A percentile compares a stretch with the other conserved stretches of the same genome.
phyloP scores from a whole-genome alignment of 2,113 vertebrate species.

The Ailuropoda melanoleuca region DNA sequence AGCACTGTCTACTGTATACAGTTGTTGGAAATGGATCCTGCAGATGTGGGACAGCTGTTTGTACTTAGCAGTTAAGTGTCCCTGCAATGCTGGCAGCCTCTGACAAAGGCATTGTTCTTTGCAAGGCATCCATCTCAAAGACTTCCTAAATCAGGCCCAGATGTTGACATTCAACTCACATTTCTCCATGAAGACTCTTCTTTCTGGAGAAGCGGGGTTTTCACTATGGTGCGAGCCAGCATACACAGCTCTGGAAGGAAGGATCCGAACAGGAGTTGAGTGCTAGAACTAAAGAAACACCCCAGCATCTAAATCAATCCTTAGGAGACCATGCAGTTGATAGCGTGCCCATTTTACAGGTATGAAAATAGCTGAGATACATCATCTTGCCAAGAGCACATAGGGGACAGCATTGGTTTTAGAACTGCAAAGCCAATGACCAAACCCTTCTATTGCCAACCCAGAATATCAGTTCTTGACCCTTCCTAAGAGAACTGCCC shows the following conservation, averaged over 20 bases:
- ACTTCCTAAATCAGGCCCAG: constrained; percentile 71
- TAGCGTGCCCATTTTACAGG: background rate
- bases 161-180: constrained; percentile 24
- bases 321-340: background rate
- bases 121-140: constrained; percentile 58
- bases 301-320: background rate
- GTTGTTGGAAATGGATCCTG: constrained; percentile 64
- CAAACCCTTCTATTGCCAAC: background rate
- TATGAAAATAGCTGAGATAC: background rate
- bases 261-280: background rate
- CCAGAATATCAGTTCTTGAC: background rate
- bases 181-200: constrained; percentile 48
- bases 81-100: constrained; percentile 53
- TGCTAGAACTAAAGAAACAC: background rate
- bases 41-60: constrained; percentile 72
- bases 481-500: background rate
- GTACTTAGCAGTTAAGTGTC: constrained; percentile 66
- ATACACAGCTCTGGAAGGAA: background rate
- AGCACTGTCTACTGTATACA: constrained; percentile 56
- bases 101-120: constrained; percentile 63
- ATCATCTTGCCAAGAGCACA: background rate
- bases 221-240: background rate
- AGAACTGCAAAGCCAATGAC: background rate
- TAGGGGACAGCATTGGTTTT: background rate
- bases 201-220: background rate